A percentile compares a stretch with the other conserved stretches of the same genome.
Evolutionary conservation across 2,113 vertebrate species (phyloP).

Genomic region (Oryzias melastigma): DNA sequence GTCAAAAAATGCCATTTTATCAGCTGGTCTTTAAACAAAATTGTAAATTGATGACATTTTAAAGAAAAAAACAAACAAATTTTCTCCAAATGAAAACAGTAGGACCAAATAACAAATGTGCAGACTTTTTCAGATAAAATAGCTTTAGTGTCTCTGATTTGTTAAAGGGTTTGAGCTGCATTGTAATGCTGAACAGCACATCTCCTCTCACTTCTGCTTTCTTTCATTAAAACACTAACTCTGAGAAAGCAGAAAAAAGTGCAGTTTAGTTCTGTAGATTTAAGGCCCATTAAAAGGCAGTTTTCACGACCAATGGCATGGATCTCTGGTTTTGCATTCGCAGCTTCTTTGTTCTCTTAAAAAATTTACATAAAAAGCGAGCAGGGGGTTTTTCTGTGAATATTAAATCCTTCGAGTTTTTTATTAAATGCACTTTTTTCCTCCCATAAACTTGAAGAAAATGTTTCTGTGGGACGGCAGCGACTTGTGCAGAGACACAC

Average conservation of each 20-base stretch:
- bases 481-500: too few relatives aligned
- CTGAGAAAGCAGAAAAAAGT: background rate
- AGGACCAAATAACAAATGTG: too few relatives aligned
- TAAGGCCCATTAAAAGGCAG: slow-evolving; percentile 1
- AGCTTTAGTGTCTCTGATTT: background rate
- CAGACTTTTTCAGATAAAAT: too few relatives aligned
- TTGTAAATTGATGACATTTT: too few relatives aligned
- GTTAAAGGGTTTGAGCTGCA: background rate
- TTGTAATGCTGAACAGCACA: background rate
- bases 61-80: too few relatives aligned
- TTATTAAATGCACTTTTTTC: background rate
- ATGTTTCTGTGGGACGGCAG: background rate
- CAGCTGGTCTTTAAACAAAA: too few relatives aligned
- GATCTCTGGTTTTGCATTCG: background rate
- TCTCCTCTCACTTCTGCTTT: background rate
- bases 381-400: background rate
- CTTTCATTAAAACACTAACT: slow-evolving; percentile 1
- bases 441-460: background rate
- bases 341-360: background rate
- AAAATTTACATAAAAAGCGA: slow-evolving; percentile 1
- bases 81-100: too few relatives aligned
- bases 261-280: background rate
- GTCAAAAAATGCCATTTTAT: too few relatives aligned
- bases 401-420: background rate
- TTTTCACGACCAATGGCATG: background rate